A percentile compares a stretch with the other conserved stretches of the same genome.
Evolutionary conservation across 2,888 invertebrate genomes (phyloP).

Genomic region (Lepidochrysops patricia): DNA sequence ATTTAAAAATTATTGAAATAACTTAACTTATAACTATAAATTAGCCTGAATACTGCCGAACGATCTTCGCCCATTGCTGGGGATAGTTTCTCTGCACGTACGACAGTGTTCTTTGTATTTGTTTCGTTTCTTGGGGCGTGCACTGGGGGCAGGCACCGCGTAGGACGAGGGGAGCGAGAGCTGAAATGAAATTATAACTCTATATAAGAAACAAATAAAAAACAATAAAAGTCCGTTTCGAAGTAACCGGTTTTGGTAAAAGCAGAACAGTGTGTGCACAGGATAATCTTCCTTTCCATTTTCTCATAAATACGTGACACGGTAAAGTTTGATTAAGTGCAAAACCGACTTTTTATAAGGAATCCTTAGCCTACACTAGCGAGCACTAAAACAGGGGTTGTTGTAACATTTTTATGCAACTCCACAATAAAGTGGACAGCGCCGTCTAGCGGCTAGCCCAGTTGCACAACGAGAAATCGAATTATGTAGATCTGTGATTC

Average conservation of each 20-base stretch:
- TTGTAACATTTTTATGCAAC: not conserved
- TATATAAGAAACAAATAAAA: conserved; percentile 21
- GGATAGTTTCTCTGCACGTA: conserved; percentile 85
- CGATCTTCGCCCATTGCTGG: conserved; percentile 83
- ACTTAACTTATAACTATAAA: conserved; percentile 22
- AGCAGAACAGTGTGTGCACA: no score
- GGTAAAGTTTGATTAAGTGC: no score
- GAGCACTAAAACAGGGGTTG: not conserved
- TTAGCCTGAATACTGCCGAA: conserved; percentile 79
- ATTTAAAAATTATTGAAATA: not conserved
- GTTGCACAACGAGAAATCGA: conserved; percentile 11
- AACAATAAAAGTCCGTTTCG: not conserved
- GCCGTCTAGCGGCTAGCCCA: not conserved
- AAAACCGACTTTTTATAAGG: no score
- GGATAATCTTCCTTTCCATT: no score
- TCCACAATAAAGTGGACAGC: not conserved
- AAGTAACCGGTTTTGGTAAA: no score
- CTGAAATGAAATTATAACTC: no score
- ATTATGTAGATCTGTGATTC: not conserved
- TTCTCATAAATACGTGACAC: no score
- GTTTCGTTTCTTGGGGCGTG: conserved; percentile 78
- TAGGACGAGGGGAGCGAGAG: conserved; percentile 82
- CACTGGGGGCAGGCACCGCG: conserved; percentile 84
- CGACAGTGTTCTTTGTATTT: conserved; percentile 83
- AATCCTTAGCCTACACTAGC: not conserved